phyloP scores from a whole-genome alignment of 2,113 vertebrate species.

The Nibea coibor region DNA sequence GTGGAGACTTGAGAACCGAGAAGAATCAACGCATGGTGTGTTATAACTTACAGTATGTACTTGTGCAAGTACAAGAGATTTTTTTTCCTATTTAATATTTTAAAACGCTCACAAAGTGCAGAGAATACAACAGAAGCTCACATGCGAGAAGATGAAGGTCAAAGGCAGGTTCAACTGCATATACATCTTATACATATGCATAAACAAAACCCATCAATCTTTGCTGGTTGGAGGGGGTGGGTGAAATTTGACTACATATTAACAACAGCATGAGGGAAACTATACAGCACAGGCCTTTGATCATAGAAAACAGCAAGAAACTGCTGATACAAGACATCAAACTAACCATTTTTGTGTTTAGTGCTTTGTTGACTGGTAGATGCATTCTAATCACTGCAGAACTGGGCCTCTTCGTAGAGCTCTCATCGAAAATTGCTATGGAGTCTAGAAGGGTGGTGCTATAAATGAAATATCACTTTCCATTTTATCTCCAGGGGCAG shows the following conservation, averaged over 20 bases:
- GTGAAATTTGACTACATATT: slow-evolving; percentile 61
- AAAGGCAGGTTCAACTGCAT: slow-evolving; percentile 78
- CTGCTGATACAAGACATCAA: slow-evolving; percentile 57
- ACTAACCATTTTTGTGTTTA: slow-evolving; percentile 50
- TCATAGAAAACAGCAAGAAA: slow-evolving; percentile 46
- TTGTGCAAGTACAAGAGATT: slow-evolving; percentile 36
- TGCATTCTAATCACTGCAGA: slow-evolving; percentile 65
- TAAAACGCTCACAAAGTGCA: slow-evolving; percentile 23
- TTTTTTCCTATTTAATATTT: slow-evolving; percentile 6
- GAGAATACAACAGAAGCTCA: slow-evolving; percentile 29
- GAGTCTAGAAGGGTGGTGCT: slow-evolving; percentile 55
- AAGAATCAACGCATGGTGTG: slow-evolving; percentile 11
- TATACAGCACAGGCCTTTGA: slow-evolving; percentile 48
- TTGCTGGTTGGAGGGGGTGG: slow-evolving; percentile 53
- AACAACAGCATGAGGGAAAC: slow-evolving; percentile 50
- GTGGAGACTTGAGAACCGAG: slow-evolving; percentile 11
- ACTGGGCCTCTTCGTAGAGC: slow-evolving; percentile 58
- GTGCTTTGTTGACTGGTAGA: slow-evolving; percentile 43
- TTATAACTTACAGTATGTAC: slow-evolving; percentile 23
- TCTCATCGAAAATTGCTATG: slow-evolving; percentile 66
- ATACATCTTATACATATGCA: slow-evolving; percentile 80
- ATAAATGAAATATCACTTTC: slow-evolving; percentile 77
- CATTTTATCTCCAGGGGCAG: slow-evolving; percentile 73
- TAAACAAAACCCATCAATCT: slow-evolving; percentile 78
- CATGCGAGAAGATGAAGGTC: slow-evolving; percentile 76